Evolutionary conservation across 2,113 vertebrate genomes (phyloP), one percentile per base, ranked within the genome.

Genomic region (Cryptomyrus ogoouensis): DNA sequence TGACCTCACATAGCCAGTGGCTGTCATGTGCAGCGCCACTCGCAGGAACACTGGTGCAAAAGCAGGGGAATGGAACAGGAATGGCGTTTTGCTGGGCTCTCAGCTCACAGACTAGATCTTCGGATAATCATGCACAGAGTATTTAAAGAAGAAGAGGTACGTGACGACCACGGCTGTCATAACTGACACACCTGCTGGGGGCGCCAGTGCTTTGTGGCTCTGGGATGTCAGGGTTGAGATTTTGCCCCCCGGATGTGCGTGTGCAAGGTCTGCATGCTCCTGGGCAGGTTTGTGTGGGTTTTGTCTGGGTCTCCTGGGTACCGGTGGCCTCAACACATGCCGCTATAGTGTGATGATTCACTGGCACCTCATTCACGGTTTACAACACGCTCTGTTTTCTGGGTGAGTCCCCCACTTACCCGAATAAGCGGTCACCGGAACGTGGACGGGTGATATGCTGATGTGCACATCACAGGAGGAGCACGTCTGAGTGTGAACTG

Each of bases 11-110:
- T 80, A 50, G 91, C 91, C 58, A 62, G 58, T 53, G 91, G 92
- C 92, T 92, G 91, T 93, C 89, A 93, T 80, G 70, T 88, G 88
- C 80, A 87, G 70, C 39, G 66, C 89, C 94, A 90, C 91, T 93
- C 91, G 42, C 44, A 3, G 44, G 42, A 83, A 84, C 39, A 56
- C 50, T 35, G 47, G 24, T 2, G 85, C 85, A 87, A 87, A 7
- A 8, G 7, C 47, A 50, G 83, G 10, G 24, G 9, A 50, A 39
- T 1, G 7, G n/a, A 39, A 52, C 27, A 3, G 31, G 15, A 56
- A 39, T 19, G 35, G 10, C 2, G 13, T 52, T n/a, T 13, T 13
- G 19, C 21, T 47, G 21, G 21, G 85, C 5, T 53, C n/a, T 42
- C 50, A 21, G 10, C 5, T 53, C 12, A 53, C 5, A 31, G 15